phyloP scores from a whole-genome alignment of 1,140 invertebrate species.

The Oryctes rhinoceros region DNA sequence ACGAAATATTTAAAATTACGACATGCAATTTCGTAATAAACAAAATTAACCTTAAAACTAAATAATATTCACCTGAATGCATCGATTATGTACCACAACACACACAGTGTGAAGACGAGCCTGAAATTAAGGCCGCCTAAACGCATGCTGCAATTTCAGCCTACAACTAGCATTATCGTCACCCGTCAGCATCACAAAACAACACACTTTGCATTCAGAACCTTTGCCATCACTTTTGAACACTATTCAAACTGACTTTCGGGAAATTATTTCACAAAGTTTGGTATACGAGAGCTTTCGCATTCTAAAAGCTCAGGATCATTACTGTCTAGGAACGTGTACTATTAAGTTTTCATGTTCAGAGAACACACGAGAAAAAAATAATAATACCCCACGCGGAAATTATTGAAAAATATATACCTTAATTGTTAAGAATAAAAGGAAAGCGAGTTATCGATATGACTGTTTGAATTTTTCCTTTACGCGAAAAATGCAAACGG shows the following conservation, averaged over 20 bases:
- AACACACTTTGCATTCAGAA: constrained; percentile 19
- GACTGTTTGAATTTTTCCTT: background rate
- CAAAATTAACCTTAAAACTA: constrained; percentile 12
- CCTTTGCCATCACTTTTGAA: constrained; percentile 4
- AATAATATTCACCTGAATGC: constrained; percentile 39
- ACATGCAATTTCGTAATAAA: constrained; percentile 1
- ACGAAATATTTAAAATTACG: background rate
- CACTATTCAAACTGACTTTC: constrained; percentile 12
- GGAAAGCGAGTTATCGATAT: background rate
- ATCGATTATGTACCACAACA: constrained; percentile 35
- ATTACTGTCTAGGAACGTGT: background rate
- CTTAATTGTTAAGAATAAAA: background rate
- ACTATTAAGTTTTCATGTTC: constrained; percentile 23
- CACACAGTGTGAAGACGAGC: constrained; percentile 39
- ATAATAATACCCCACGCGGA: background rate
- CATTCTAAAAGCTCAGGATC: constrained; percentile 26
- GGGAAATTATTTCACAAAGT: background rate
- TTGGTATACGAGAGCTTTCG: background rate
- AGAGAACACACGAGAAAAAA: background rate
- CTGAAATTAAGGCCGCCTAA: constrained; percentile 40
- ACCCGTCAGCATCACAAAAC: constrained; percentile 37
- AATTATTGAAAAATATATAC: background rate
- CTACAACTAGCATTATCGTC: constrained; percentile 36
- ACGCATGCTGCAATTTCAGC: constrained; percentile 40
- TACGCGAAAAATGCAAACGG: background rate